Evolutionary conservation across 2,888 invertebrate genomes (phyloP), one percentile per base, ranked within the genome.

Genomic region (Brenthis hecate): DNA sequence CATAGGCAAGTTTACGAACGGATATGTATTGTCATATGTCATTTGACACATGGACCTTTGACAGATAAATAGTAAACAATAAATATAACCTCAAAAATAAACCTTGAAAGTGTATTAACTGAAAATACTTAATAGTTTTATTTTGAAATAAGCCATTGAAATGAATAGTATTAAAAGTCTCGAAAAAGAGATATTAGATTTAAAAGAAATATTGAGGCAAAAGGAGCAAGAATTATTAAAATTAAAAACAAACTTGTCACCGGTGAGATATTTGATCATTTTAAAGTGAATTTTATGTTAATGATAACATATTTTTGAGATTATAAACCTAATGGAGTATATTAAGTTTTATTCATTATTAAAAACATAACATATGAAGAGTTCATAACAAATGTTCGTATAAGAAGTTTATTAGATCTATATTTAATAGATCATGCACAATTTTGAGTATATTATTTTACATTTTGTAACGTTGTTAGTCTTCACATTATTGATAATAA

Each of bases 181-280:
- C 71, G 89, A 93, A 74, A 77, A 83, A 55, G 94, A 95, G 88
- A 94, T 95, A 56, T 75, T 77, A 0, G 82, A 84, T 51, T 82
- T 95, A 55, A 92, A 92, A 70, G 84, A 82, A 73, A 75, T 81
- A 64, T 83, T 95, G 66, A 77, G 77, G 2, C 82, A 82, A 60
- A 95, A 94, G 76, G 94, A 95, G 78, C 78, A 83, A 57, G 84
- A 92, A 81, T 80, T 94, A 32, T 80, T 80, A n/a, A 76, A 80
- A 64, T 73, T 94, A 23, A 91, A 89, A 78, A 84, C 79, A 68
- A 84, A 88, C 71, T 85, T 86, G 75, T 79, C 83, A 69, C 80
- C 82, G 64, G 84, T 90, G 73, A 76, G 83, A 79, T 43, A 3
- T 16, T 56, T n/a, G 6, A 32, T 48, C 3, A 48, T 13, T 47